These are phyloP conservation scores for Psittacula cyanocephala DNA, from an alignment of 2,113 vertebrate species.

Conservation along the genomic window DNA sequence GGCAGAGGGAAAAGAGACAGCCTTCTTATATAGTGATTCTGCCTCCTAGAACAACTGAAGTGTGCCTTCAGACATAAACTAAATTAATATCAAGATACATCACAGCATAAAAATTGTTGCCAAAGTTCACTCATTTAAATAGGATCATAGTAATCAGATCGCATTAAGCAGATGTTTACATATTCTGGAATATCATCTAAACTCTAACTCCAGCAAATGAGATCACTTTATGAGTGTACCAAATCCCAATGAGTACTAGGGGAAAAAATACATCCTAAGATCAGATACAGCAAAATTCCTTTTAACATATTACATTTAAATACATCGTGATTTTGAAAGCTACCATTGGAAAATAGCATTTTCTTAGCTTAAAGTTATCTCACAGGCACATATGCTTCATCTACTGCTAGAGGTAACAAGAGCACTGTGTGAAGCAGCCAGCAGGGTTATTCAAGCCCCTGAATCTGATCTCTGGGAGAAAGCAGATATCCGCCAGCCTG, in stretches of 20 bases:
- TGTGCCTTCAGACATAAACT: not conserved
- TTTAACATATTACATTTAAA: not conserved
- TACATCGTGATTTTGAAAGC: not conserved
- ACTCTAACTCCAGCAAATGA: not conserved
- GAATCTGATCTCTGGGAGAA: not conserved
- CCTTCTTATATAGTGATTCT: not conserved
- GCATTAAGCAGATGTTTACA: conserved; percentile 26
- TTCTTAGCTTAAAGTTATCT: not conserved
- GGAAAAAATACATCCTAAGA: not conserved
- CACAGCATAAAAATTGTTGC: conserved; percentile 4
- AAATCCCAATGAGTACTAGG: not conserved
- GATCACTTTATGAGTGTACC: not conserved
- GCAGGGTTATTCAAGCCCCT: not conserved
- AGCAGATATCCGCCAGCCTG: not conserved
- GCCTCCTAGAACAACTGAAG: not conserved
- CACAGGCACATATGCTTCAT: not conserved
- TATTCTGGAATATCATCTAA: not conserved
- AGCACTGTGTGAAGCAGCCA: not conserved
- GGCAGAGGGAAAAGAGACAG: not conserved
- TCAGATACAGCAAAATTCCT: not conserved
- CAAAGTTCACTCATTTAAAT: conserved; percentile 2
- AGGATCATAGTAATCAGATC: not conserved
- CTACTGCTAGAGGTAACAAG: not conserved
- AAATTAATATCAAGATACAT: conserved; percentile 19
- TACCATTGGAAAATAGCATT: not conserved